These are phyloP conservation scores for Drosophila subobscura DNA, from an alignment of 1,140 invertebrate genomes.

Conservation along the genomic window DNA sequence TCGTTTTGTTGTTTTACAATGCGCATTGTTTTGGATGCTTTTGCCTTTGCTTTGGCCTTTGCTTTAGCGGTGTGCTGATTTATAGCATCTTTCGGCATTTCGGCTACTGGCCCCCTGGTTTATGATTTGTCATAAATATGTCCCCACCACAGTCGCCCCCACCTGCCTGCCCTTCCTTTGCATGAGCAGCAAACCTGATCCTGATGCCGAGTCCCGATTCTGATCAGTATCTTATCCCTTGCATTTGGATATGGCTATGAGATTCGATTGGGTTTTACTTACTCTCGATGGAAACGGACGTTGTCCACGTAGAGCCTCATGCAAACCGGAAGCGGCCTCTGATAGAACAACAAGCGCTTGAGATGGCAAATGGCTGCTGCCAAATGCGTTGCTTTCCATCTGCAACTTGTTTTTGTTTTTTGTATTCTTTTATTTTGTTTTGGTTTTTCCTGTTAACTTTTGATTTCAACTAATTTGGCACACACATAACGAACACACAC, in stretches of 20 bases:
- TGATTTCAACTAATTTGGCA: conserved; percentile 40
- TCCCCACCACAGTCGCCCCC: conserved; percentile 38
- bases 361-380: conserved; percentile 87
- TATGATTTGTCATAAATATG: conserved; percentile 82
- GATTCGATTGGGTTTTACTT: conserved; percentile 58
- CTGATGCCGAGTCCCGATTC: conserved; percentile 6
- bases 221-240: conserved; percentile 27
- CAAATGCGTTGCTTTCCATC: conserved; percentile 84
- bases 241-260: background rate
- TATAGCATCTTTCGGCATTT: conserved; percentile 64
- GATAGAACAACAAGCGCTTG: conserved; percentile 92
- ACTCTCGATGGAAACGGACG: conserved; percentile 86
- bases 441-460: conserved; percentile 31
- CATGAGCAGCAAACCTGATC: too few species aligned
- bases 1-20: conserved; percentile 72
- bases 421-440: conserved; percentile 13
- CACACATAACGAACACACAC: conserved; percentile 48
- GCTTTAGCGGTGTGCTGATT: conserved; percentile 69
- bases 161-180: background rate
- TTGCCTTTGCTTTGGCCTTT: conserved; percentile 11
- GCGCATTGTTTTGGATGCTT: conserved; percentile 61
- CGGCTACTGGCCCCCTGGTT: conserved; percentile 60
- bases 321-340: conserved; percentile 89
- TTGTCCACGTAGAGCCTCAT: conserved; percentile 90
- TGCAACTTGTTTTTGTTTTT: conserved; percentile 45